These are phyloP conservation scores for Stigmatopora nigra DNA, from an alignment of 2,113 vertebrate species.

Conservation along the genomic window DNA sequence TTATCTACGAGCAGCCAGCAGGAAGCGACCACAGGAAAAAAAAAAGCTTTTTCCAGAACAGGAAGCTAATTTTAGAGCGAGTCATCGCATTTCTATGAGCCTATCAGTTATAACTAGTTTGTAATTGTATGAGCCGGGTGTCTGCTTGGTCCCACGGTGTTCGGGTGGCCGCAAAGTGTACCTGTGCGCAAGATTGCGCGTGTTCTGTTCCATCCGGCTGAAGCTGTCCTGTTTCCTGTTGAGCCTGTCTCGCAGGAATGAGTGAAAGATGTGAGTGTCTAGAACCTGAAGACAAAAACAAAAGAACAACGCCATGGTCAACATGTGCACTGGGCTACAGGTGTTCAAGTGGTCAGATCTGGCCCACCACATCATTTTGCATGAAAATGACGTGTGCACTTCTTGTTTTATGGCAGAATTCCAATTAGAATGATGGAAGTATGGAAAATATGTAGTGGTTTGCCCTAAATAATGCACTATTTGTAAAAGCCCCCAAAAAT, in stretches of 20 bases:
- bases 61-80: background rate
- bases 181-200: slow-evolving; percentile 76
- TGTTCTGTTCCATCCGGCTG: slow-evolving; percentile 76
- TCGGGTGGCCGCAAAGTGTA: slow-evolving; percentile 62
- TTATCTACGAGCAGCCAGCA: background rate
- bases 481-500: no score
- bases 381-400: no score
- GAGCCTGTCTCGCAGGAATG: slow-evolving; percentile 89
- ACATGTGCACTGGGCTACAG: background rate
- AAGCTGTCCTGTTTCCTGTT: slow-evolving; percentile 84
- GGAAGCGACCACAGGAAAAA: background rate
- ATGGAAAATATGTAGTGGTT: no score
- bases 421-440: no score
- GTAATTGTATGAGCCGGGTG: background rate
- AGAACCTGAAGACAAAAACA: slow-evolving; percentile 71
- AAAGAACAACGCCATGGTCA: background rate
- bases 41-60: background rate
- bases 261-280: slow-evolving; percentile 91
- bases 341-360: no score
- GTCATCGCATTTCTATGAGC: background rate
- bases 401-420: no score
- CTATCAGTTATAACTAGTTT: background rate
- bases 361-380: no score
- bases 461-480: no score
- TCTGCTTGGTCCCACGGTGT: background rate